Conservation (phyloP, 2,888 invertebrate genomes). For the Thyatira batis region DNA sequence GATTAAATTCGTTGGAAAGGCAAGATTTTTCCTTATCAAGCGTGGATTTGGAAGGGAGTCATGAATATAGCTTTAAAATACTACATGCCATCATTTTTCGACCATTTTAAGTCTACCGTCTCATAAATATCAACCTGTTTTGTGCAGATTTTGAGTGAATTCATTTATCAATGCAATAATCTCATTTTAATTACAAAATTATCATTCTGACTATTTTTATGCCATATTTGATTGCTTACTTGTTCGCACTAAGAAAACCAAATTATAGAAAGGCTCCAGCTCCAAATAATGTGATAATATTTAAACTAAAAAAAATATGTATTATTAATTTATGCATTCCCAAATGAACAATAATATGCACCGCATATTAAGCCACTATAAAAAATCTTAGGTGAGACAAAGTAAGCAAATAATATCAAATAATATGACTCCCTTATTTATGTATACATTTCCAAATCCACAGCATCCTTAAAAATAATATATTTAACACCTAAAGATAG, state of each 20-base stretch:
- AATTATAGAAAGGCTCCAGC: no score
- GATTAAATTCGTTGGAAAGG: conserved; percentile 75
- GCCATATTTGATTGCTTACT: no score
- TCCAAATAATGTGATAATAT: no score
- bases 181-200: no score
- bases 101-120: neutral
- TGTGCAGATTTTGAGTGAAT: neutral
- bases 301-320: no score
- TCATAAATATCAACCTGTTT: neutral
- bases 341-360: no score
- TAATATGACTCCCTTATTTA: neutral
- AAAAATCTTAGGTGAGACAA: no score
- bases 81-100: neutral
- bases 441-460: neutral
- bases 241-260: no score
- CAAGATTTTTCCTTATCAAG: conserved; percentile 44
- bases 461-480: neutral
- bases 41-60: neutral
- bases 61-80: neutral
- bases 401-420: no score
- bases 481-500: neutral
- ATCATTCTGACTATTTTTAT: no score
- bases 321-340: no score
- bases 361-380: no score
- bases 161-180: neutral